phyloP scores from a whole-genome alignment of 2,113 vertebrate genomes.

The Crotalus viridis region DNA sequence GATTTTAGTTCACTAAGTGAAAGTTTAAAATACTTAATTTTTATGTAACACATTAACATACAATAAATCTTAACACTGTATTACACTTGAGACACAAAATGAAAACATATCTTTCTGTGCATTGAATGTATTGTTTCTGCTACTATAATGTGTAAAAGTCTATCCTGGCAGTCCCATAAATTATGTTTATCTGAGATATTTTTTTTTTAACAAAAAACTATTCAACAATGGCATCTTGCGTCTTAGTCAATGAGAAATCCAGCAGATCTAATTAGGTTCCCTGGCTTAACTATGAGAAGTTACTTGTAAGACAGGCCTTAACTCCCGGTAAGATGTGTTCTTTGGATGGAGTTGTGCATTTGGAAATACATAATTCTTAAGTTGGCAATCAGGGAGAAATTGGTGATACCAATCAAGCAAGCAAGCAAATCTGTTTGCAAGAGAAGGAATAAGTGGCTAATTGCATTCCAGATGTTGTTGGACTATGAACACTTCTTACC shows the following conservation, averaged over 20 bases:
- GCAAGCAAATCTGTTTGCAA: not conserved
- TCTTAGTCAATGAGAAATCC: not conserved
- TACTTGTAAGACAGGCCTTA: not conserved
- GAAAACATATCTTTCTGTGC: not conserved
- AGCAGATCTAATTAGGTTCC: not conserved
- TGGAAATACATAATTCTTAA: not conserved
- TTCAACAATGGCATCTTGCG: not conserved
- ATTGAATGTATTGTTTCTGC: not conserved
- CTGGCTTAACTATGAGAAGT: not conserved
- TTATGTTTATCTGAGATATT: not conserved
- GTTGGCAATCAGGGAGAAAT: not conserved
- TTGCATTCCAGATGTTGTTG: not conserved
- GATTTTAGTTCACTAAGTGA: not conserved
- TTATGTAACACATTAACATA: not conserved
- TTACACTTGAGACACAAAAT: not conserved
- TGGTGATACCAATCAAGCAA: not conserved
- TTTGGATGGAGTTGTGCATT: not conserved
- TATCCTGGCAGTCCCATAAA: not conserved
- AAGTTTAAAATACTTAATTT: not conserved
- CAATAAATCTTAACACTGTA: not conserved
- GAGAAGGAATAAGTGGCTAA: not conserved
- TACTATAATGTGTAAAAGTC: conserved; percentile 6
- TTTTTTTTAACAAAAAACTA: not conserved
- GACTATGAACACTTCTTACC: not conserved
- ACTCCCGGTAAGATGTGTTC: not conserved